A percentile compares a stretch with the other conserved stretches of the same genome.
Evolutionary conservation across 2,797 vertebrate genomes (phyloP).

Genomic region (Danio tinwini): DNA sequence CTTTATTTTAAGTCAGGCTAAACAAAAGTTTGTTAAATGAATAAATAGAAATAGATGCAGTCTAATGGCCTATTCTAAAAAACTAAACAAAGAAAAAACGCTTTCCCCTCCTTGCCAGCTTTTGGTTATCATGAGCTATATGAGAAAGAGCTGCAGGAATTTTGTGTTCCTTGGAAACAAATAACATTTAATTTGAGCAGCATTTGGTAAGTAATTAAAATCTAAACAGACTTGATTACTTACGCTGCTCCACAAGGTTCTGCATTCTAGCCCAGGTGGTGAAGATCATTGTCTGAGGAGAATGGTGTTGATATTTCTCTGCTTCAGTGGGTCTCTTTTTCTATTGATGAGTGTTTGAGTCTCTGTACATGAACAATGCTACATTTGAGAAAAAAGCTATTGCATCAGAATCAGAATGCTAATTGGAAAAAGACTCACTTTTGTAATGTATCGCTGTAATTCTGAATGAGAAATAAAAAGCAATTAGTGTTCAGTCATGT

Average conservation of each 20-base stretch:
- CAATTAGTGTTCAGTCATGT: not conserved
- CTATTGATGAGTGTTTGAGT: not conserved
- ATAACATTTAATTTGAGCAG: not conserved
- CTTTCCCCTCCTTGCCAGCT: not conserved
- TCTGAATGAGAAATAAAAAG: conserved; percentile 4
- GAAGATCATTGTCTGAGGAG: conserved; percentile 23
- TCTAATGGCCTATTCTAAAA: too few species aligned
- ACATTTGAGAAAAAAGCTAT: not conserved
- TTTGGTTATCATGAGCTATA: not conserved
- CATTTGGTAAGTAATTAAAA: not conserved
- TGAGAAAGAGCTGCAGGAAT: not conserved
- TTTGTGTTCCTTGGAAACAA: not conserved
- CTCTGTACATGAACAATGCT: not conserved
- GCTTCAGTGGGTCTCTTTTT: not conserved
- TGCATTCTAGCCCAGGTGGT: conserved; percentile 50
- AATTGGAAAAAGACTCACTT: not conserved
- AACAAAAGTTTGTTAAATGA: too few species aligned
- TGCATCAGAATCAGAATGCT: not conserved
- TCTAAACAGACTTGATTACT: not conserved
- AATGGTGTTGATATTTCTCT: not conserved
- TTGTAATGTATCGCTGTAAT: not conserved
- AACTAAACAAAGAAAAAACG: too few species aligned
- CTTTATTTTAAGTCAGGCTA: too few species aligned
- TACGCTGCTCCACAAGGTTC: conserved; percentile 28
- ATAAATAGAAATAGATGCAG: too few species aligned